Percentiles rank a stretch among this genome's conserved stretches.
These are phyloP conservation scores for Platycercus adscitus DNA, from an alignment of 2,113 vertebrate species.

Conservation along the genomic window DNA sequence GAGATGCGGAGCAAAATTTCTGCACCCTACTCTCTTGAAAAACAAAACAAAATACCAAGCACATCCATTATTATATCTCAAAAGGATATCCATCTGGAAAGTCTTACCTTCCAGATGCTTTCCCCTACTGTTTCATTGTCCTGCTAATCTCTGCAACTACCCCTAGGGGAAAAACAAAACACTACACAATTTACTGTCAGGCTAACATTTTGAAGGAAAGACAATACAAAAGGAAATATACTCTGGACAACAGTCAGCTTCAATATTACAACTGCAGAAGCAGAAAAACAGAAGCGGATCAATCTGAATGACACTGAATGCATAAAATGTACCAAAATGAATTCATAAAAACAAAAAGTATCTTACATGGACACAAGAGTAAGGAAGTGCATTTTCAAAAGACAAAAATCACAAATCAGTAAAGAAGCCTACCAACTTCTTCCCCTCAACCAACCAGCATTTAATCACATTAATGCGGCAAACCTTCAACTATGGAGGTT, in stretches of 20 bases:
- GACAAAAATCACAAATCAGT: background rate
- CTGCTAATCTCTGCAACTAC: background rate
- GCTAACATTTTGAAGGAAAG: background rate
- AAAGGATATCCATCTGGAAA: slow-evolving; percentile 58
- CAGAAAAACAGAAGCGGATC: background rate
- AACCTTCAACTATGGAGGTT: background rate
- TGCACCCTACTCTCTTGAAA: background rate
- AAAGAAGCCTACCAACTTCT: background rate
- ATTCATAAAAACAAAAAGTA: background rate
- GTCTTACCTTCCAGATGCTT: slow-evolving; percentile 54
- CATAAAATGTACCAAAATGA: background rate
- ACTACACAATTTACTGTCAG: background rate
- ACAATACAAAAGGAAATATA: background rate
- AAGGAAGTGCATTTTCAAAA: background rate
- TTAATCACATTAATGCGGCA: background rate
- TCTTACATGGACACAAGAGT: background rate
- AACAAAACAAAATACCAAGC: background rate
- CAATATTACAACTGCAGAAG: background rate
- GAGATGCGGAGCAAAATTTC: background rate
- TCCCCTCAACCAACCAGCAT: background rate
- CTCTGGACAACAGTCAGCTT: background rate
- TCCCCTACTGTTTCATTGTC: slow-evolving; percentile 15
- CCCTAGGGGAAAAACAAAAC: background rate
- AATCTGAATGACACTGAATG: background rate
- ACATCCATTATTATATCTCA: background rate